Evolutionary conservation across 2,888 invertebrate species (phyloP).

Genomic region (Ectemnius lituratus): DNA sequence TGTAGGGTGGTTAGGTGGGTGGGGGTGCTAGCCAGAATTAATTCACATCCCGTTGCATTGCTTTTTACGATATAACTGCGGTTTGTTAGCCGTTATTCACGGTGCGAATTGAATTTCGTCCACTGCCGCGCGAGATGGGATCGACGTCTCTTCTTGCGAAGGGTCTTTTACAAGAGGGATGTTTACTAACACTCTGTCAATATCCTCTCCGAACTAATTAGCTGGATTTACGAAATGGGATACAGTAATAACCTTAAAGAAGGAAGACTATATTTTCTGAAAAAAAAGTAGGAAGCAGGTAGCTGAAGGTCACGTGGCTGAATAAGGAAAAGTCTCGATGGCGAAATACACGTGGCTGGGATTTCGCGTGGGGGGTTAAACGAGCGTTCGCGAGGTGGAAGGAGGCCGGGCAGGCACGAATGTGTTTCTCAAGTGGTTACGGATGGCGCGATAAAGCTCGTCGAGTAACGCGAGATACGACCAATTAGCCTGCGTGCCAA

Average conservation of each 20-base stretch:
- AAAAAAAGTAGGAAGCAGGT: slow-evolving; percentile 15
- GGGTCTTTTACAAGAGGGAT: background rate
- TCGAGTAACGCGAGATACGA: slow-evolving; percentile 67
- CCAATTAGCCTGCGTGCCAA: slow-evolving; percentile 74
- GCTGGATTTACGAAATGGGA: background rate
- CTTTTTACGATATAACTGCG: slow-evolving; percentile 78
- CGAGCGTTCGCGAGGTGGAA: slow-evolving; percentile 16
- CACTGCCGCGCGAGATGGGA: slow-evolving; percentile 38
- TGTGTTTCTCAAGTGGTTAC: slow-evolving; percentile 65
- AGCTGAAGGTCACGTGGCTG: slow-evolving; percentile 39
- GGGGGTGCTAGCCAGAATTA: slow-evolving; percentile 72
- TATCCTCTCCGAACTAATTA: background rate
- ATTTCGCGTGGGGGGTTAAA: slow-evolving; percentile 44
- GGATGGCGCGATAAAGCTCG: slow-evolving; percentile 71
- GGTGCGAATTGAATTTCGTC: slow-evolving; percentile 72
- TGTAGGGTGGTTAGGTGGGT: slow-evolving; percentile 48
- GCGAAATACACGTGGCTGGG: slow-evolving; percentile 20
- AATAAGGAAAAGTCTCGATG: slow-evolving; percentile 38
- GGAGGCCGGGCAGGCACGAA: slow-evolving; percentile 22
- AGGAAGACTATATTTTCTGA: background rate
- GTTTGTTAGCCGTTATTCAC: slow-evolving; percentile 78
- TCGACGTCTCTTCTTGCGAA: slow-evolving; percentile 11
- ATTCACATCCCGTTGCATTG: slow-evolving; percentile 76
- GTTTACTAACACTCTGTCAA: background rate
- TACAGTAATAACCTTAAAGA: too few relatives aligned